These are phyloP conservation scores for Tauraco erythrolophus DNA, from an alignment of 2,113 vertebrate genomes.

Conservation along the genomic window DNA sequence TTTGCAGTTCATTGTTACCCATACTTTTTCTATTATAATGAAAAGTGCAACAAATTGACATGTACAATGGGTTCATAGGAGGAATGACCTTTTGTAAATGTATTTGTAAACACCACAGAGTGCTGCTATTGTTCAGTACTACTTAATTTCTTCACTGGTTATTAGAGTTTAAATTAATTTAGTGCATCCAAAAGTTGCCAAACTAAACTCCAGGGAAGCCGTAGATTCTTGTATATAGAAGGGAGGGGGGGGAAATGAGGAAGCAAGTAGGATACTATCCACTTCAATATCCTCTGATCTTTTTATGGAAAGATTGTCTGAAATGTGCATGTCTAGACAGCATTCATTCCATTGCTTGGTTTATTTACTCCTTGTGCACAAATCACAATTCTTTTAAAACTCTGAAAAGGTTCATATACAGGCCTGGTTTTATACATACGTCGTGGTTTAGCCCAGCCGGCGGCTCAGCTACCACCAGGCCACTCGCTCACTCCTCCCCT, in stretches of 20 bases:
- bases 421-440: background rate
- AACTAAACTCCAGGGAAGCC: background rate
- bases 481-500: too few species aligned
- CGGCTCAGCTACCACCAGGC: too few species aligned
- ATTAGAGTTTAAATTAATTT: background rate
- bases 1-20: background rate
- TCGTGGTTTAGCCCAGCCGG: too few species aligned
- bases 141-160: constrained; percentile 11
- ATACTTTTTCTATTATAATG: constrained; percentile 29
- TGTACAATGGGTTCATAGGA: background rate
- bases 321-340: background rate
- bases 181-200: background rate
- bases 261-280: background rate
- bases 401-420: background rate
- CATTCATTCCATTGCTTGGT: background rate
- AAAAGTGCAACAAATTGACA: constrained; percentile 21
- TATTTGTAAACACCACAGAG: background rate
- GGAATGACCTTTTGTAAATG: background rate
- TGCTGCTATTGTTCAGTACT: background rate
- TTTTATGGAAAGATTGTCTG: background rate
- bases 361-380: background rate
- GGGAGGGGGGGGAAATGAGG: too few species aligned
- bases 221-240: background rate
- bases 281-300: background rate
- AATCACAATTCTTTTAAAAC: background rate